Evolutionary conservation across 2,888 invertebrate species (phyloP).

Genomic region (Trisateles emortualis): DNA sequence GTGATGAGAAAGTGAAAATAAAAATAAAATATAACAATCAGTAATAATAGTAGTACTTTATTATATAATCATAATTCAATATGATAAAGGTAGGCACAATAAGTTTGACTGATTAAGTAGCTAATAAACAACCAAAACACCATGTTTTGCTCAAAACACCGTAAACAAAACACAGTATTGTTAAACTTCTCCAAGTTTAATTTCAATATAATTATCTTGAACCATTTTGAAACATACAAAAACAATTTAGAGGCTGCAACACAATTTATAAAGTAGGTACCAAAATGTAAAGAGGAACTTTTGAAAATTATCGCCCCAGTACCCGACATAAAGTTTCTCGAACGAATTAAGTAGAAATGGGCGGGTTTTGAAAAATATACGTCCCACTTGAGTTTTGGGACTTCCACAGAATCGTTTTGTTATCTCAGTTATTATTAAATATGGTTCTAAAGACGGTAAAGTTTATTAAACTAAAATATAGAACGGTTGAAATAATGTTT

Average conservation of each 20-base stretch:
- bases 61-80: not conserved
- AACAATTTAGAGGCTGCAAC: constrained; percentile 54
- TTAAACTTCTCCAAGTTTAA: constrained; percentile 29
- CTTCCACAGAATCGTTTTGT: constrained; percentile 28
- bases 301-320: constrained; percentile 65
- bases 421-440: constrained; percentile 33
- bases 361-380: constrained; percentile 57
- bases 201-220: constrained; percentile 42
- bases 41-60: too few relatives aligned
- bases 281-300: constrained; percentile 55
- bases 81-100: not conserved
- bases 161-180: constrained; percentile 31
- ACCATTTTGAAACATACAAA: constrained; percentile 44
- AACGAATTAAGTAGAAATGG: constrained; percentile 59
- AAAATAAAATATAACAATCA: too few relatives aligned
- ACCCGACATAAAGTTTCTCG: constrained; percentile 54
- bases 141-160: constrained; percentile 12
- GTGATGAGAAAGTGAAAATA: too few relatives aligned
- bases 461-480: constrained; percentile 18
- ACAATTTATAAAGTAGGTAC: constrained; percentile 54
- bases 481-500: constrained; percentile 8
- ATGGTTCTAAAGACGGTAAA: not conserved
- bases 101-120: not conserved
- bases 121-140: constrained; percentile 4
- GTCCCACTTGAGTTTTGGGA: constrained; percentile 36